These are phyloP conservation scores for Neuroscelio doddi DNA, from an alignment of 2,888 invertebrate species.

Conservation along the genomic window DNA sequence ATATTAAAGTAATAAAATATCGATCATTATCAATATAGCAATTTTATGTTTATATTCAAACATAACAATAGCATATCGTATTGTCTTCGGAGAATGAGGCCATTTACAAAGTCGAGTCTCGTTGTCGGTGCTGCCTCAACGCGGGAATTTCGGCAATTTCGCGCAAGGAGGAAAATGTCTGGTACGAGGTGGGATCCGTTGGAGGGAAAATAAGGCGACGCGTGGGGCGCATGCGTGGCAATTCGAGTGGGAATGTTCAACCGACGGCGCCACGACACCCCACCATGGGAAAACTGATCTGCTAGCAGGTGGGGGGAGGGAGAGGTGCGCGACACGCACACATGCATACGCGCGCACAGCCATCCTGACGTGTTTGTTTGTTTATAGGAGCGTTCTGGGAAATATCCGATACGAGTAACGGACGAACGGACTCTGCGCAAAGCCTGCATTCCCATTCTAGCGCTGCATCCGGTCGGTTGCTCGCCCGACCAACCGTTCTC, in stretches of 20 bases:
- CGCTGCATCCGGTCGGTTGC: constrained; percentile 61
- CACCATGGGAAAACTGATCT: constrained; percentile 14
- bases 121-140: constrained; percentile 24
- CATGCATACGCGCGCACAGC: constrained; percentile 8
- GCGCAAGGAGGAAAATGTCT: constrained; percentile 20
- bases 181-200: constrained; percentile 37
- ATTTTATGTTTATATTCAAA: neutral
- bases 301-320: constrained; percentile 10
- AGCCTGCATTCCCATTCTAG: constrained; percentile 66
- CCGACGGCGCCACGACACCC: constrained; percentile 64
- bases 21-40: neutral
- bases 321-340: constrained; percentile 27
- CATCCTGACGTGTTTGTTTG: constrained; percentile 57
- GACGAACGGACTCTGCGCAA: constrained; percentile 58
- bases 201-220: constrained; percentile 46
- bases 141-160: constrained; percentile 32
- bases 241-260: constrained; percentile 47
- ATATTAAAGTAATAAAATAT: neutral
- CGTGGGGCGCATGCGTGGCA: constrained; percentile 54
- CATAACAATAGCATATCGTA: neutral
- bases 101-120: constrained; percentile 18
- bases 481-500: neutral
- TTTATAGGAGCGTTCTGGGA: constrained; percentile 69
- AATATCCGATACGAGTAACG: constrained; percentile 68
- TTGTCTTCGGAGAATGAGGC: constrained; percentile 14